Base-by-base conservation (phyloP, 92 coral and sea anemone species). In the Micromussa lordhowensis region DNA sequence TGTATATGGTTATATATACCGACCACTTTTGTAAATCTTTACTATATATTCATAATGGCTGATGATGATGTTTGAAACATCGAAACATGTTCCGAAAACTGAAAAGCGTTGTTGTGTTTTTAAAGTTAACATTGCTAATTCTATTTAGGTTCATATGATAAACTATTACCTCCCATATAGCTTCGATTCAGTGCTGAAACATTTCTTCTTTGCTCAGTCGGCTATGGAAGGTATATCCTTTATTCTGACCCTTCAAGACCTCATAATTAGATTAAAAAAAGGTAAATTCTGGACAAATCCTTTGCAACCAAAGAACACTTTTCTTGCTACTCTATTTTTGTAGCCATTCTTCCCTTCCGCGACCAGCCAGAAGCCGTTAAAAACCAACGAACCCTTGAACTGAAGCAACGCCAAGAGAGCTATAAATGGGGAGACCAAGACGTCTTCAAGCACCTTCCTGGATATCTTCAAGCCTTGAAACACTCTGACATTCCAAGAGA, bases 401-500 rank as follows among this genome's bases (percentile, higher is more conserved):
- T 91, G 29, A 77, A 85, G 70, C 80, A 86, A n/a, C 90, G 91
- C 22, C 89, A 91, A 40, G 90, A 80, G 36, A 48, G 28, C 10
- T 93, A 91, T 61, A 70, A 88, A 77, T 93, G 96, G 96, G 90
- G 85, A 31, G 54, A 31, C 58, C 64, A 71, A 40, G 91, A 82
- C 24, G 58, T 69, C 24, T 90, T 84, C 18, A 78, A 91, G 29
- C 82, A 86, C 5, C 70, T 87, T 40, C 92, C 94, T 28, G 94
- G 92, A 16, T 89, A 78, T 57, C 59, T 92, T n/a, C 70, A 92
- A 29, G 94, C 92, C 32, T n/a, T 81, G n/a, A 68, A 55, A 21
- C 90, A 85, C 77, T 68, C 53, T n/a, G 94, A 92, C 8, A 88
- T 93, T 19, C 96, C 96, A 34, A 92, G 94, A 53, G 92, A 91